Percentiles rank a stretch among this genome's conserved stretches.
Conservation (phyloP, 2,113 vertebrate species). For the Menidia beryllina region DNA sequence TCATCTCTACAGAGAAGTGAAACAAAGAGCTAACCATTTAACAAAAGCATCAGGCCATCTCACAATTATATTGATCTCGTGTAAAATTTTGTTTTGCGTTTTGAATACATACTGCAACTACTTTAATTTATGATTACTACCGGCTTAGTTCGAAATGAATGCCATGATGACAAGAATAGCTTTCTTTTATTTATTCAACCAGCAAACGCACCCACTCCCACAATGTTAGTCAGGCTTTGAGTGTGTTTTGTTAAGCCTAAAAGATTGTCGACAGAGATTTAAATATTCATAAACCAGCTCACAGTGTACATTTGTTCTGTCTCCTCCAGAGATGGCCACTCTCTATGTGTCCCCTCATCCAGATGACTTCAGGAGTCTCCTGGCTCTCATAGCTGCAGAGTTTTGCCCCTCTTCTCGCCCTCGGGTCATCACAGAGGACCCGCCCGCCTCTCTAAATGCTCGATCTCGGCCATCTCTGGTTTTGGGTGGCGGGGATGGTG, state of each 20-base stretch:
- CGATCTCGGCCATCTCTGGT: slow-evolving; percentile 81
- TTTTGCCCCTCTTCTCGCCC: slow-evolving; percentile 69
- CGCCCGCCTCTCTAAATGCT: slow-evolving; percentile 68
- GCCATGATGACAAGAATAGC: too few species aligned
- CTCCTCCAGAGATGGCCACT: slow-evolving; percentile 81
- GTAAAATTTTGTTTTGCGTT: not conserved
- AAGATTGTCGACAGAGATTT: not conserved
- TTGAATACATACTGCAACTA: not conserved
- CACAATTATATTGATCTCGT: not conserved
- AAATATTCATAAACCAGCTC: not conserved
- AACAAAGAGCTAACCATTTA: not conserved
- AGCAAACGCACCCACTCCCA: too few species aligned
- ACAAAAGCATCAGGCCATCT: not conserved
- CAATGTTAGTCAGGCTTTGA: not conserved
- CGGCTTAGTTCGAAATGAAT: not conserved
- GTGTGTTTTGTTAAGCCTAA: not conserved
- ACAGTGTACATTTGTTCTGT: not conserved
- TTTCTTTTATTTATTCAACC: too few species aligned
- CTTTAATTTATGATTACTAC: slow-evolving; percentile 1
- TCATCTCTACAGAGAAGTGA: slow-evolving; percentile 1
- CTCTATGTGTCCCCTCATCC: slow-evolving; percentile 87
- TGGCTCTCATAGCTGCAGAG: slow-evolving; percentile 84
- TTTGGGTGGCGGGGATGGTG: slow-evolving; percentile 58
- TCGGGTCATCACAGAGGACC: slow-evolving; percentile 60
- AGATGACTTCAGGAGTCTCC: slow-evolving; percentile 87